Evolutionary conservation across 2,797 vertebrate species (phyloP).

Genomic region (Falco concolor): DNA sequence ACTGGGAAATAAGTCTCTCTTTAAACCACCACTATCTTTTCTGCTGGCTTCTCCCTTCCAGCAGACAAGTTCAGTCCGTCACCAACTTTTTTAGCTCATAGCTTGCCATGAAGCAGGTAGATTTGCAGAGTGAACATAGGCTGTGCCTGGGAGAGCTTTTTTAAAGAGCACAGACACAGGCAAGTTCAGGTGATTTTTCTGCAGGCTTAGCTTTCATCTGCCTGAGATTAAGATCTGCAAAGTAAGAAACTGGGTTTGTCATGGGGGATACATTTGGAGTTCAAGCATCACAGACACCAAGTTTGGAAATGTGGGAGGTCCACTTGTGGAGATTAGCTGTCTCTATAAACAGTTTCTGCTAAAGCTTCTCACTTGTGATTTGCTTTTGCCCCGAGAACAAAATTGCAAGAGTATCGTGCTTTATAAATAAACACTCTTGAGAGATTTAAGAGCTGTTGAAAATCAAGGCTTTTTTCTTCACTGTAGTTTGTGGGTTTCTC

Average conservation of each 20-base stretch:
- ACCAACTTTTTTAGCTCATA: fast-evolving
- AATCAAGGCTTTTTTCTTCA: fast-evolving
- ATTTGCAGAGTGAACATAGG: background rate
- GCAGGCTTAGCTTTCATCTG: background rate
- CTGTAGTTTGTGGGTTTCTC: background rate
- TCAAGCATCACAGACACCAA: background rate
- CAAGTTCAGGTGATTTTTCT: background rate
- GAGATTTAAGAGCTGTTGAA: background rate
- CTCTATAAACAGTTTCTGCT: background rate
- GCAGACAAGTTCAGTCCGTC: background rate
- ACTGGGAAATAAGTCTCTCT: background rate
- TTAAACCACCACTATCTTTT: background rate
- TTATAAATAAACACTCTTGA: background rate
- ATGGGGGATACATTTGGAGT: background rate
- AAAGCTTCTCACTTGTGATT: background rate
- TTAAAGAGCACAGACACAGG: background rate
- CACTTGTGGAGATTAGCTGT: background rate
- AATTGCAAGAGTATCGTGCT: background rate
- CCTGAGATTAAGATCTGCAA: background rate
- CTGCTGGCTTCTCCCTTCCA: background rate
- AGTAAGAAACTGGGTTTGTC: background rate
- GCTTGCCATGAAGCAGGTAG: background rate
- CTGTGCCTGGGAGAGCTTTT: background rate
- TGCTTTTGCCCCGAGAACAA: background rate
- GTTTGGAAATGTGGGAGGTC: background rate